These are phyloP conservation scores for Metellina segmentata DNA, from an alignment of 2,888 invertebrate species.

Conservation along the genomic window DNA sequence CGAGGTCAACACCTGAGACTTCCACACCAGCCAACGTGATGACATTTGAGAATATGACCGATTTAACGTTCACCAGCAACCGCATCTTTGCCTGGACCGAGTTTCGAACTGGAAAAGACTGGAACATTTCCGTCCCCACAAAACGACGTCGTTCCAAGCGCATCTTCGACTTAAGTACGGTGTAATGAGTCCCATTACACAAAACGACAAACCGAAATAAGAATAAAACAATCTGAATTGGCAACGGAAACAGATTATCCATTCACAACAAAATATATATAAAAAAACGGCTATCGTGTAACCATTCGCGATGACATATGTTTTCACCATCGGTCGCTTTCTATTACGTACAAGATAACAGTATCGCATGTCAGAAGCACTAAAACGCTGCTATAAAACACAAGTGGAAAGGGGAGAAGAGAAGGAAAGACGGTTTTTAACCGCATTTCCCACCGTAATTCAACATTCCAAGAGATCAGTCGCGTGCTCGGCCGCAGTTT, in stretches of 20 bases:
- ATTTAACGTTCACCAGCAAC: no score
- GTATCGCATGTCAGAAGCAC: neutral
- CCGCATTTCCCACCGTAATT: neutral
- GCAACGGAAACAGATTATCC: neutral
- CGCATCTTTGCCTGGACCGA: no score
- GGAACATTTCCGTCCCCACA: no score
- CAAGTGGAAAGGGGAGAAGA: neutral
- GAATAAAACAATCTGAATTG: no score
- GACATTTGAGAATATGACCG: no score
- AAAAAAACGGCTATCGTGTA: neutral
- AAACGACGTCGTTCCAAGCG: no score
- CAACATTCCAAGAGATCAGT: neutral
- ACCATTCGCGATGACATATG: neutral
- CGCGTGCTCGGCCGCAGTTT: constrained; percentile 13
- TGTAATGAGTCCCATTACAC: no score
- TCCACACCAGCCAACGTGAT: no score
- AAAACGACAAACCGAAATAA: no score
- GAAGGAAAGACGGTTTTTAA: neutral
- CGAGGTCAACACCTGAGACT: no score
- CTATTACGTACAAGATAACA: neutral
- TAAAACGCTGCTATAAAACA: neutral
- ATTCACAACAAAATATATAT: neutral
- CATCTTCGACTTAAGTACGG: no score
- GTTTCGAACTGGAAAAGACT: no score
- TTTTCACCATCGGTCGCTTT: neutral